Evolutionary conservation across 2,113 vertebrate genomes (phyloP), one percentile per base, ranked within the genome.

Genomic region (Callopanchax toddi): DNA sequence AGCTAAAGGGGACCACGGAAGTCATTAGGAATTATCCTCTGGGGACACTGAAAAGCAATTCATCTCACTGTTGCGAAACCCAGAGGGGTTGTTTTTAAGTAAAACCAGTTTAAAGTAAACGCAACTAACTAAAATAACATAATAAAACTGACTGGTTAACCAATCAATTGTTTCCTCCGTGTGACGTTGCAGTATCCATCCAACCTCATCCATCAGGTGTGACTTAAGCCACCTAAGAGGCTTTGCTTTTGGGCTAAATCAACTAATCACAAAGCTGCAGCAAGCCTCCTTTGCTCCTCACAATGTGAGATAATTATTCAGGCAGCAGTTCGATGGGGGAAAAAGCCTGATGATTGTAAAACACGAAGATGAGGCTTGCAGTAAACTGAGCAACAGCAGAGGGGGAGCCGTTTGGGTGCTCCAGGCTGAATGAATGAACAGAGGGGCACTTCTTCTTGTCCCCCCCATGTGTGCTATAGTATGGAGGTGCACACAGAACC

Each of bases 371-470:
- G 29, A 67, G 40, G 29, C 26, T 44, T 1, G 36, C 29, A 34
- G 26, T 6, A 6, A 21, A 54, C 42, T 26, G 25, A 45, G n/a
- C 44, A 8, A n/a, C 44, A 54, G 50, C 10, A 1, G 3, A 17
- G 63, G 45, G 44, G 62, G 52, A 21, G 39, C 51, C 59, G 37
- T 22, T 53, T 36, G 20, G 65, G 25, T 26, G n/a, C n/a, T n/a
- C n/a, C n/a, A n/a, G n/a, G n/a, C n/a, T n/a, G 67, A 76, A 85
- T 85, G 79, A 86, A 87, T 85, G 87, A 80, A 87, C 87, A 87
- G 77, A 82, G 70, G 86, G 60, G 46, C 11, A 57, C 70, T 52
- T 82, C 77, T 70, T 45, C 18, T 5, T 6, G 5, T 5, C 43
- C 7, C 9, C 20, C 10, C 45, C 20, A 2, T 16, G 34, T 5